Percentiles rank a stretch among this genome's conserved stretches.
These are phyloP conservation scores for Battus philenor DNA, from an alignment of 1,140 invertebrate genomes.

Conservation along the genomic window DNA sequence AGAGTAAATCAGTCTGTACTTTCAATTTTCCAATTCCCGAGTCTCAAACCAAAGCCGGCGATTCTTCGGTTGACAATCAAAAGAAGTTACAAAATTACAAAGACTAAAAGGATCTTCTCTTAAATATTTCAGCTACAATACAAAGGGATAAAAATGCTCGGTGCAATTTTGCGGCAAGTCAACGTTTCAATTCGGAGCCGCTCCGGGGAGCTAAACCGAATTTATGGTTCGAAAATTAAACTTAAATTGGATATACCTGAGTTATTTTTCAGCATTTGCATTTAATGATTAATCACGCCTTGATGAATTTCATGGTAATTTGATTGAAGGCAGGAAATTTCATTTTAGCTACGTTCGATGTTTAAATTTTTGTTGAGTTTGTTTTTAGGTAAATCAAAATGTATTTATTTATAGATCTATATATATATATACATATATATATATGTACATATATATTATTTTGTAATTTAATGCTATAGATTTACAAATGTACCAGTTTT, in stretches of 20 bases:
- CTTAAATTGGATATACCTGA: conserved; percentile 66
- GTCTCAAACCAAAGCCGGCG: conserved; percentile 14
- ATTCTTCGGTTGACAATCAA: conserved; percentile 48
- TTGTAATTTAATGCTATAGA: no score
- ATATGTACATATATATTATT: no score
- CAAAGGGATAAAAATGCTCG: conserved; percentile 69
- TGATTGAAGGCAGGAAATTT: conserved; percentile 22
- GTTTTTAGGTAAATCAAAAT: no score
- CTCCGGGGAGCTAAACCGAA: conserved; percentile 68
- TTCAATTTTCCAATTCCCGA: no score
- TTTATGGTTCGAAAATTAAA: conserved; percentile 73
- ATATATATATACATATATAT: no score
- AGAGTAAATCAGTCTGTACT: no score
- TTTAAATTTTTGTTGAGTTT: no score
- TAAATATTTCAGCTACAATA: conserved; percentile 56
- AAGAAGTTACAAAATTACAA: conserved; percentile 55
- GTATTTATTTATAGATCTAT: no score
- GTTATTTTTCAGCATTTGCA: conserved; percentile 58
- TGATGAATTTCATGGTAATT: conserved; percentile 44
- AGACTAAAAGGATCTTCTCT: conserved; percentile 52
- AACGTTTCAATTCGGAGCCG: conserved; percentile 51
- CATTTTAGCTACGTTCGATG: conserved; percentile 10
- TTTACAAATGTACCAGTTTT: no score
- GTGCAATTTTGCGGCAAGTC: conserved; percentile 60
- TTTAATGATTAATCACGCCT: conserved; percentile 34